Evolutionary conservation across 2,888 invertebrate species (phyloP).

Genomic region (Mythimna pallens): DNA sequence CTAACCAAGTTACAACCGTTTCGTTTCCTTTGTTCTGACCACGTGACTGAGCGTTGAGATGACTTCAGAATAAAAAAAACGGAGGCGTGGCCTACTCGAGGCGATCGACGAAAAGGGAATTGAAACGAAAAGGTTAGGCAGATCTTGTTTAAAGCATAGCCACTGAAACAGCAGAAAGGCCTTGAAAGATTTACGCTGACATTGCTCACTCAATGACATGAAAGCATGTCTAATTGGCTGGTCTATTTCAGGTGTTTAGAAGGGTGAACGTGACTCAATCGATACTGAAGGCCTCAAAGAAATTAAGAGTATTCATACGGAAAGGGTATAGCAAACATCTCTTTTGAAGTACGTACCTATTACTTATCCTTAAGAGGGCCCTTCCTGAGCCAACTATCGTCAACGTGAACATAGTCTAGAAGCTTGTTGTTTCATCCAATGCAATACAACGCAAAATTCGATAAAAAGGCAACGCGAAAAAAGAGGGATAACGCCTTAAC

Average conservation of each 20-base stretch:
- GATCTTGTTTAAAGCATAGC: not conserved
- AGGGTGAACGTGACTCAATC: conserved; percentile 36
- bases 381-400: too few relatives aligned
- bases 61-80: too few relatives aligned
- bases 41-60: too few relatives aligned
- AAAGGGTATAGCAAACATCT: conserved; percentile 26
- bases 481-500: too few relatives aligned
- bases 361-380: not conserved
- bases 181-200: conserved; percentile 18
- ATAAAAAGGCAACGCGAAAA: too few relatives aligned
- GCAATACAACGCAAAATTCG: too few relatives aligned
- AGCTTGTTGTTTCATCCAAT: too few relatives aligned
- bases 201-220: conserved; percentile 42
- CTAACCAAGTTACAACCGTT: too few relatives aligned
- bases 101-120: too few relatives aligned
- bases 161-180: conserved; percentile 6
- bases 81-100: too few relatives aligned
- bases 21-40: too few relatives aligned
- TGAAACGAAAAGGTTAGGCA: not conserved
- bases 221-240: conserved; percentile 45
- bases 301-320: conserved; percentile 38
- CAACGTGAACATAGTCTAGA: too few relatives aligned
- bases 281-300: conserved; percentile 37
- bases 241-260: conserved; percentile 54
- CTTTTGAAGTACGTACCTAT: conserved; percentile 28